These are phyloP conservation scores for Arrhamphus sclerolepis DNA, from an alignment of 2,797 vertebrate genomes.

Conservation along the genomic window DNA sequence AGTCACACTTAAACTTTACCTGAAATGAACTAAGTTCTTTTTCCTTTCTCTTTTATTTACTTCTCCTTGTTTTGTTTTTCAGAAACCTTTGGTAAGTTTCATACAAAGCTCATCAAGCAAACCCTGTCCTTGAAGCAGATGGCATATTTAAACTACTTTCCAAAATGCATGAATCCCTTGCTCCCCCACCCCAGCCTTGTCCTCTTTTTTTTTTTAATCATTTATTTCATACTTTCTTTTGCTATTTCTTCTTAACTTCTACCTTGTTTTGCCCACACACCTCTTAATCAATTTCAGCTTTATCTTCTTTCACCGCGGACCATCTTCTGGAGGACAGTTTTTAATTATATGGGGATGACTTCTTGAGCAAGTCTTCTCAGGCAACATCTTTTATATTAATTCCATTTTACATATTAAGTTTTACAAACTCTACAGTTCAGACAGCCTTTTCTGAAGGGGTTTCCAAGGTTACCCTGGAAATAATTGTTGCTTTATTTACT, in stretches of 20 bases:
- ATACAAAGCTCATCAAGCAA: conserved; percentile 77
- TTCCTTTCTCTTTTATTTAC: conserved; percentile 79
- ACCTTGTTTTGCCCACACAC: conserved; percentile 32
- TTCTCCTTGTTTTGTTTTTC: conserved; percentile 84
- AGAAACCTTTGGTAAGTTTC: conserved; percentile 99
- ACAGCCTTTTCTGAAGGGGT: background rate
- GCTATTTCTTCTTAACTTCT: conserved; percentile 37
- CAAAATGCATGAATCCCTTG: conserved; percentile 88
- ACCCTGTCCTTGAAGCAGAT: conserved; percentile 87
- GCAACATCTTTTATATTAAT: conserved; percentile 5
- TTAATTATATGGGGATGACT: conserved; percentile 6
- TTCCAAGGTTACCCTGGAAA: conserved; percentile 15
- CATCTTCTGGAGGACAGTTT: conserved; percentile 26
- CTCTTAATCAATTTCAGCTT: conserved; percentile 69
- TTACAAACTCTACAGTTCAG: background rate
- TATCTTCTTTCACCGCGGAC: conserved; percentile 16
- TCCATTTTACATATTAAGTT: conserved; percentile 13
- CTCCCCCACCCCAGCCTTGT: conserved; percentile 32
- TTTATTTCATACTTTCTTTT: conserved; percentile 35
- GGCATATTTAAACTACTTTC: conserved; percentile 84
- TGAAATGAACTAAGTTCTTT: conserved; percentile 79
- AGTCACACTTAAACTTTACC: conserved; percentile 42
- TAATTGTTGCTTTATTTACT: conserved; percentile 22
- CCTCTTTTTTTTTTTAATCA: conserved; percentile 35
- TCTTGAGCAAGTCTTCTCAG: conserved; percentile 23